Base-by-base conservation (phyloP, 2,113 vertebrate species). In the Redunca redunca region DNA sequence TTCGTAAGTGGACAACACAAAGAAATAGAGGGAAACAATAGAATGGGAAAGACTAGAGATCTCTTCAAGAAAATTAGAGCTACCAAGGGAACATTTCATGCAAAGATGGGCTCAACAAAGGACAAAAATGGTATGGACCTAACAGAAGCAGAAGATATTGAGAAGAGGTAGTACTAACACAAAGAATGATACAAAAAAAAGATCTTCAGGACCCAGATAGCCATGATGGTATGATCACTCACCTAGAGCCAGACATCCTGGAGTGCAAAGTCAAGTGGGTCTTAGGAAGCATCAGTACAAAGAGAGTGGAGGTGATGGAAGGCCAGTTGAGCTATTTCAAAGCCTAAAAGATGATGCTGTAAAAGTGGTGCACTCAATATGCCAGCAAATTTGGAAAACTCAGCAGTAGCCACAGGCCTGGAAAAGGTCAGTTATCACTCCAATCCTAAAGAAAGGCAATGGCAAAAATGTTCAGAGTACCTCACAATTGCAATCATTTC, bases 71-170 rank as follows among this genome's bases (percentile, higher is more conserved):
- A 71, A 71, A 71, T 71, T 12, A 11, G n/a, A 71, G 64, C 9
- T 71, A 36, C 19, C n/a, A 36, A 71, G 17, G 64, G 19, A 36
- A 36, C 64, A 71, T 71, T 23, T 36, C 64, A 71, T 12, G n/a
- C n/a, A 71, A 36, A 71, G 19, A 21, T 23, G n/a, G 64, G n/a
- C 64, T 11, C 19, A 21, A 71, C 11, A 71, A 71, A 71, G n/a
- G 64, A 71, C n/a, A 71, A 71, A 71, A 36, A 11, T 0, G 9
- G 9, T 71, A 71, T 0, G 0, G 64, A 71, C 17, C n/a, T 71
- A 71, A 71, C 64, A 71, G 62, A 71, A 71, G 64, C 64, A 71
- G 9, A 21, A 71, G 64, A 71, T 71, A 71, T 6, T 64, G 30
- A 36, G 64, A 36, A 71, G 64, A 71, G n/a, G n/a, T 71, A 71